Evolutionary conservation across 2,888 invertebrate genomes (phyloP).

Genomic region (Nebria salina): DNA sequence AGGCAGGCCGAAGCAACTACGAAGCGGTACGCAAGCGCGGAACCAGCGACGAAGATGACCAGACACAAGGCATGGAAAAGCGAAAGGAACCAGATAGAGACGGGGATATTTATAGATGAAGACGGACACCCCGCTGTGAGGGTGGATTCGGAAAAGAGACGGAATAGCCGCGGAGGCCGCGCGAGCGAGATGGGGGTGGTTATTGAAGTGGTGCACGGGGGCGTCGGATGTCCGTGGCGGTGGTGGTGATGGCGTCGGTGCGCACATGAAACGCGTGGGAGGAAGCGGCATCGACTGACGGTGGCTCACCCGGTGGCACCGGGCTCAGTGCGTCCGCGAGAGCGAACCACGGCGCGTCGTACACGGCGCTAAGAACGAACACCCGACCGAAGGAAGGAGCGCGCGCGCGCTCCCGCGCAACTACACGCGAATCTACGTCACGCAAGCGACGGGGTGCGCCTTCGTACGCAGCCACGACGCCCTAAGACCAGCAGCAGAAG

Average conservation of each 20-base stretch:
- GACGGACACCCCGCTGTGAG: constrained; percentile 2
- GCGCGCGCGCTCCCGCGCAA: constrained; percentile 21
- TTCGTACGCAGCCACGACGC: constrained; percentile 19
- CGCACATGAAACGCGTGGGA: constrained; percentile 44
- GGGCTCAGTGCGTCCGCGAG: constrained; percentile 24
- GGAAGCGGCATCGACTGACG: constrained; percentile 26
- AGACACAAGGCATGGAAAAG: not conserved
- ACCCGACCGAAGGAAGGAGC: constrained; percentile 18
- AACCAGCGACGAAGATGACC: not conserved
- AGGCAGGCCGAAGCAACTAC: constrained; percentile 4
- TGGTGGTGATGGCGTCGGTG: constrained; percentile 46
- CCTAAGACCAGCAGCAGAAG: not conserved
- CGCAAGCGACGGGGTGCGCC: constrained; percentile 2
- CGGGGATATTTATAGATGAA: constrained; percentile 8
- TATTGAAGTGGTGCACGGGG: constrained; percentile 12
- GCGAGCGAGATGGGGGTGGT: constrained; percentile 2
- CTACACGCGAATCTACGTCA: constrained; percentile 6
- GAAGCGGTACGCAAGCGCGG: not conserved
- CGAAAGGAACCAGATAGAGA: constrained; percentile 7
- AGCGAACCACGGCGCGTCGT: constrained; percentile 21
- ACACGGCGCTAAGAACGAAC: not conserved
- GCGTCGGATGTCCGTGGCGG: not conserved
- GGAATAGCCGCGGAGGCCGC: not conserved
- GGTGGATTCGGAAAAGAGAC: not conserved
- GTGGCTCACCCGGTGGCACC: constrained; percentile 17